Conservation (phyloP, 2,113 vertebrate genomes). For the Indicator maculatus region DNA sequence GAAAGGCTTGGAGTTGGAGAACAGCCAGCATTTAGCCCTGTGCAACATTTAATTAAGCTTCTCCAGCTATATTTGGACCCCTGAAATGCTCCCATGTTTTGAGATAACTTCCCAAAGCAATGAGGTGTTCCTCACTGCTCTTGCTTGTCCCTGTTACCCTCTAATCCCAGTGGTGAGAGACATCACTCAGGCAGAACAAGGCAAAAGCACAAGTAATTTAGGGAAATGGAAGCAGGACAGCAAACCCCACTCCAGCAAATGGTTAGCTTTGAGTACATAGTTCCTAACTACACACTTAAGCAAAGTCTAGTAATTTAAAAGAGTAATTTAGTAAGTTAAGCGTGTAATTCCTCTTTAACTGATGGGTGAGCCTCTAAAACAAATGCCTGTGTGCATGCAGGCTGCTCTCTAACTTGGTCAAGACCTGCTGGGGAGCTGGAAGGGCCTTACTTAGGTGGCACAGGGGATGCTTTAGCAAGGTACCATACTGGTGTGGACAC, state of each 20-base stretch:
- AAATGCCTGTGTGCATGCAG: not conserved
- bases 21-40: not conserved
- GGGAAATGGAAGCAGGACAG: not conserved
- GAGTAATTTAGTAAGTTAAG: slow-evolving; percentile 46
- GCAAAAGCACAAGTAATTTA: not conserved
- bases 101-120: not conserved
- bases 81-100: not conserved
- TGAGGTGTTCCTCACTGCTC: not conserved
- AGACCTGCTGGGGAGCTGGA: not conserved
- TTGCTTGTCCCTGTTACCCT: not conserved
- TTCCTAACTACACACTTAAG: slow-evolving; percentile 30
- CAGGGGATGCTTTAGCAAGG: not conserved
- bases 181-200: not conserved
- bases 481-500: rapidly evolving
- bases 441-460: rapidly evolving
- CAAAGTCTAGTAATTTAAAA: not conserved
- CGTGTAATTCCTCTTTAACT: slow-evolving; percentile 54
- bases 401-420: not conserved
- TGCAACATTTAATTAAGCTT: not conserved
- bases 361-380: not conserved
- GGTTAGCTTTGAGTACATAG: not conserved
- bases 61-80: not conserved
- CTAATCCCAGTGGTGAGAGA: not conserved
- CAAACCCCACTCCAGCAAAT: not conserved
- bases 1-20: not conserved